These are phyloP conservation scores for Pangasius larnaudii DNA, from an alignment of 2,797 vertebrate genomes.

Conservation along the genomic window DNA sequence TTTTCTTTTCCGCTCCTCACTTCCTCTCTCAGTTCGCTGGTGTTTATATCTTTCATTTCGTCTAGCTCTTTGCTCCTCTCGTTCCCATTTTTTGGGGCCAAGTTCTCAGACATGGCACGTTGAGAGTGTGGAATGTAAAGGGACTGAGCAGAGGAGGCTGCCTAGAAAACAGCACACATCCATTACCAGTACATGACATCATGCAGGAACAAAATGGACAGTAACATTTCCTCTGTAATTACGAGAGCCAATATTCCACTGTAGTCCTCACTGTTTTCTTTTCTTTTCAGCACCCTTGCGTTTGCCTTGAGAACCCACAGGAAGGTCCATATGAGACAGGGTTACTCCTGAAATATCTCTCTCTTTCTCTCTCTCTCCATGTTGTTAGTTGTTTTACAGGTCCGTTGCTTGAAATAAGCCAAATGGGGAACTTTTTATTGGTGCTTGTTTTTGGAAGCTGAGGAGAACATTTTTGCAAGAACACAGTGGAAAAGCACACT, in stretches of 20 bases:
- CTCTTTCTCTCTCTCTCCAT: background rate
- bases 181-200: slow-evolving; percentile 44
- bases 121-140: slow-evolving; percentile 39
- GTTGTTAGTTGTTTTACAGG: background rate
- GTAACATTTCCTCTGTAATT: slow-evolving; percentile 29
- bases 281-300: slow-evolving; percentile 7
- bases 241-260: slow-evolving; percentile 29
- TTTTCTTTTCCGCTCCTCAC: slow-evolving; percentile 25
- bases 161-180: slow-evolving; percentile 36
- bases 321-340: background rate
- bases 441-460: background rate
- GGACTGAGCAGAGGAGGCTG: slow-evolving; percentile 25
- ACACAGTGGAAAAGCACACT: background rate
- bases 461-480: background rate
- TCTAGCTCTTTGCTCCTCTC: slow-evolving; percentile 11
- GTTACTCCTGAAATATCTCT: background rate
- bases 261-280: slow-evolving; percentile 17
- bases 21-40: slow-evolving; percentile 34
- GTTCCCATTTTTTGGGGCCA: slow-evolving; percentile 25
- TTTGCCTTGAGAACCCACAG: background rate
- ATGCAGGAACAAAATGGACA: slow-evolving; percentile 47
- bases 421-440: background rate
- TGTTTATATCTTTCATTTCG: slow-evolving; percentile 22
- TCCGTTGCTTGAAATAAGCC: slow-evolving; percentile 4
- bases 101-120: slow-evolving; percentile 50